Conservation (phyloP, 2,888 invertebrate species). For the Coleophora deauratella region DNA sequence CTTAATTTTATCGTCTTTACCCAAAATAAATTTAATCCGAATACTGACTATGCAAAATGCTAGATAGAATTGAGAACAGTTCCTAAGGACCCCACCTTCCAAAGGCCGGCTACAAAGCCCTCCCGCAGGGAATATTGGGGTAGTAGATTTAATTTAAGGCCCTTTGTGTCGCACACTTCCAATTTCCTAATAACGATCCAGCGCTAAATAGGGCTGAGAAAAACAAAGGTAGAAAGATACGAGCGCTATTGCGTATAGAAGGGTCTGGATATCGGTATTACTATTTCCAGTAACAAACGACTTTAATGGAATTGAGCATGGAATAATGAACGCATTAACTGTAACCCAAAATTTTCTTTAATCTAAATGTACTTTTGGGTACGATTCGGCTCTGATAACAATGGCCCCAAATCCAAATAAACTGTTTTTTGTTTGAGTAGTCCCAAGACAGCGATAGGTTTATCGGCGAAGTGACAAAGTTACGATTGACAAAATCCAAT, state of each 20-base stretch:
- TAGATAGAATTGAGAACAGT: background rate
- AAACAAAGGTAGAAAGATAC: conserved; percentile 41
- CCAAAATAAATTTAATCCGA: too few species aligned
- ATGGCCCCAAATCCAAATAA: too few species aligned
- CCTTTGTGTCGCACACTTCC: conserved; percentile 59
- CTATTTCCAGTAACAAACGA: background rate
- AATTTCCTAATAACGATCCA: conserved; percentile 53
- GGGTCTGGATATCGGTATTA: conserved; percentile 19
- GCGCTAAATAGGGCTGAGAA: conserved; percentile 39
- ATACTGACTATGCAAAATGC: too few species aligned
- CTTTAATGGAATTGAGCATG: too few species aligned
- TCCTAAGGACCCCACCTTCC: conserved; percentile 22
- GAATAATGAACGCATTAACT: too few species aligned
- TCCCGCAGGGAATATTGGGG: conserved; percentile 49
- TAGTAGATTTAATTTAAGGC: conserved; percentile 62
- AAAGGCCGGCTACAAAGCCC: conserved; percentile 34
- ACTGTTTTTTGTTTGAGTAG: background rate
- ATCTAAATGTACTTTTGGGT: too few species aligned
- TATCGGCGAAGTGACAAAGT: conserved; percentile 11
- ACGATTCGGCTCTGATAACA: too few species aligned
- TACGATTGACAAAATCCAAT: conserved; percentile 21
- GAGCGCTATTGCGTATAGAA: conserved; percentile 29
- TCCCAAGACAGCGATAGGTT: conserved; percentile 1
- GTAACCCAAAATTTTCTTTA: too few species aligned
- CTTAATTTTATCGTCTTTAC: too few species aligned